Percentiles rank a stretch among this genome's conserved stretches.
These are phyloP conservation scores for Periophthalmus magnuspinnatus DNA, from an alignment of 2,797 vertebrate species.

Conservation along the genomic window DNA sequence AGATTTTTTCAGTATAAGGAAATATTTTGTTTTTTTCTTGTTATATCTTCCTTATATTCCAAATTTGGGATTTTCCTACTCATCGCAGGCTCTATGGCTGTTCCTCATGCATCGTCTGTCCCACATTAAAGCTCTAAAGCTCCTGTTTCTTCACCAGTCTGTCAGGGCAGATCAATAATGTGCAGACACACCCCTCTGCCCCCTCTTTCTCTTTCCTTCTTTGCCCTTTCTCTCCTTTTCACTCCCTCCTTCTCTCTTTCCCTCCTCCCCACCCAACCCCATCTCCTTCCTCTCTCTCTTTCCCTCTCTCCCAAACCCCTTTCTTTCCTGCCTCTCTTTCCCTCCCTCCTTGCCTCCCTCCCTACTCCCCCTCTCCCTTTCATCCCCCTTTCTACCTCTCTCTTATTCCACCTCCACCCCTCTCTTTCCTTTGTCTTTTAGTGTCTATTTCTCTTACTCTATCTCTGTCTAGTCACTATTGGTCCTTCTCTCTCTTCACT, in stretches of 20 bases:
- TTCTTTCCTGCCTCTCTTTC: too few relatives aligned
- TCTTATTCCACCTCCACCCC: too few relatives aligned
- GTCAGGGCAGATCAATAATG: conserved; percentile 54
- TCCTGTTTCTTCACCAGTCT: conserved; percentile 37
- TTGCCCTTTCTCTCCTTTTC: not conserved
- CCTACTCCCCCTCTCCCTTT: too few relatives aligned
- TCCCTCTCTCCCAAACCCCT: too few relatives aligned
- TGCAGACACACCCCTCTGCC: conserved; percentile 37
- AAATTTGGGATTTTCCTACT: conserved; percentile 10
- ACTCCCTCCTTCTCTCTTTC: too few relatives aligned
- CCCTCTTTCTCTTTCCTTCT: conserved; percentile 23
- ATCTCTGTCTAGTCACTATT: too few relatives aligned
- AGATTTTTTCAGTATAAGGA: not conserved
- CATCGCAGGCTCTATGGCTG: conserved; percentile 21
- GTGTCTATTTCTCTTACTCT: too few relatives aligned
- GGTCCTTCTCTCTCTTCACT: not conserved
- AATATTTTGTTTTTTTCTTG: not conserved
- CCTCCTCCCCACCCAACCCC: too few relatives aligned
- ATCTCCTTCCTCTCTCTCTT: too few relatives aligned
- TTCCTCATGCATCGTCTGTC: conserved; percentile 49
- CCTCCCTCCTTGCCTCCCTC: too few relatives aligned
- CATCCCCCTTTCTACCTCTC: too few relatives aligned
- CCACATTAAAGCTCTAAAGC: conserved; percentile 30
- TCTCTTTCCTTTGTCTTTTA: too few relatives aligned
- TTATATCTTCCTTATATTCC: not conserved